Evolutionary conservation across 2,113 vertebrate genomes (phyloP).

Genomic region (Pachyramphus minor): DNA sequence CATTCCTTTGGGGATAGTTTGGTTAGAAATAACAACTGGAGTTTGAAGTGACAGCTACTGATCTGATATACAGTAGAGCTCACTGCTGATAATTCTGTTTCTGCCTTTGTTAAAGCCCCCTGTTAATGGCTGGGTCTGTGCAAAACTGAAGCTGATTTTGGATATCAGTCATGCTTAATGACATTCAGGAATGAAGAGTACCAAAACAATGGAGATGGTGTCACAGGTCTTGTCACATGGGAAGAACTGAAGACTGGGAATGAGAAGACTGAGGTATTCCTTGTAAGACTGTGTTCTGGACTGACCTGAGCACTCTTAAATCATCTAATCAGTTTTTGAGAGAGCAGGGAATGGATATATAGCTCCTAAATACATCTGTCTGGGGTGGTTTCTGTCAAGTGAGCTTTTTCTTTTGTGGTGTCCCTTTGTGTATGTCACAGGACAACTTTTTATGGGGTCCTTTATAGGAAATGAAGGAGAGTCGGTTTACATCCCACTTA

Average conservation of each 20-base stretch:
- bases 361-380: background rate
- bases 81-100: background rate
- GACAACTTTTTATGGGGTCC: slow-evolving; percentile 29
- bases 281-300: background rate
- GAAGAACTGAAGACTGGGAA: background rate
- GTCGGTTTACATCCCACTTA: background rate
- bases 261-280: background rate
- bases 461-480: slow-evolving; percentile 22
- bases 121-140: background rate
- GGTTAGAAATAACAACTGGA: background rate
- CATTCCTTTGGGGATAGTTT: background rate
- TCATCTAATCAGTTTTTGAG: background rate
- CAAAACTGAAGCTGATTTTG: background rate
- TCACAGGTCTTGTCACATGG: background rate
- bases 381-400: background rate
- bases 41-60: background rate
- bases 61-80: background rate
- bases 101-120: background rate
- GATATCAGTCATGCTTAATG: background rate
- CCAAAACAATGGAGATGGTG: background rate
- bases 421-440: background rate
- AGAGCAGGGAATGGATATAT: background rate
- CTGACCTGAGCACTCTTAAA: background rate
- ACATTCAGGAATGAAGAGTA: background rate
- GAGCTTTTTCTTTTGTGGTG: background rate